phyloP scores from a whole-genome alignment of 2,888 invertebrate genomes.

The Clanis bilineata region DNA sequence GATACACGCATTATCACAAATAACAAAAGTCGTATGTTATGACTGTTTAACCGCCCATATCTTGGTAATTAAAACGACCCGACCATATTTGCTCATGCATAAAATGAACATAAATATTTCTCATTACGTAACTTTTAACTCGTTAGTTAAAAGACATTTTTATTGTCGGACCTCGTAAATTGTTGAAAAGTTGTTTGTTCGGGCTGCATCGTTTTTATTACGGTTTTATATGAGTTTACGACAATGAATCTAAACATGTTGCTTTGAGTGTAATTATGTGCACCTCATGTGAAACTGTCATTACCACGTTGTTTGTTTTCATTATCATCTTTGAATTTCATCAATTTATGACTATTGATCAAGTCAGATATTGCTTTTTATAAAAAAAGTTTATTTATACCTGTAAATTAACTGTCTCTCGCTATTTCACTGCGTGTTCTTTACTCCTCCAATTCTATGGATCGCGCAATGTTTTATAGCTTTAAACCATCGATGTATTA shows the following conservation, averaged over 20 bases:
- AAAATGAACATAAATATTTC: conserved; percentile 61
- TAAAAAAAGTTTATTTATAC: too few species aligned
- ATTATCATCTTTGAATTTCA: not conserved
- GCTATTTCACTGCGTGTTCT: too few species aligned
- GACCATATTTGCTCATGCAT: conserved; percentile 65
- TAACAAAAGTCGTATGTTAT: conserved; percentile 40
- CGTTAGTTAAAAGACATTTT: conserved; percentile 32
- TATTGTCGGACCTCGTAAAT: conserved; percentile 40
- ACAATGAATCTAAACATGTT: conserved; percentile 18
- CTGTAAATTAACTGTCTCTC: too few species aligned
- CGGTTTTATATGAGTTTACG: conserved; percentile 32
- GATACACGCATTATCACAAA: conserved; percentile 29
- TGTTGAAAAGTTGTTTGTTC: conserved; percentile 34
- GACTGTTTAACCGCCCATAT: conserved; percentile 47
- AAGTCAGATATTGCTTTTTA: too few species aligned
- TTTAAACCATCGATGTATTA: too few species aligned
- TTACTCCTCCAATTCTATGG: too few species aligned
- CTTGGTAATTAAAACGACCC: conserved; percentile 60
- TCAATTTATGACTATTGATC: too few species aligned
- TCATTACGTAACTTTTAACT: conserved; percentile 40
- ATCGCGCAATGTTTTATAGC: too few species aligned
- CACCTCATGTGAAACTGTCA: not conserved
- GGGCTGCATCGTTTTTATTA: conserved; percentile 29
- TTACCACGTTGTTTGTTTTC: not conserved
- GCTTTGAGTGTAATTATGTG: conserved; percentile 7